Conservation (phyloP, 2,888 invertebrate genomes). For the Cyrtodaria siliqua region DNA sequence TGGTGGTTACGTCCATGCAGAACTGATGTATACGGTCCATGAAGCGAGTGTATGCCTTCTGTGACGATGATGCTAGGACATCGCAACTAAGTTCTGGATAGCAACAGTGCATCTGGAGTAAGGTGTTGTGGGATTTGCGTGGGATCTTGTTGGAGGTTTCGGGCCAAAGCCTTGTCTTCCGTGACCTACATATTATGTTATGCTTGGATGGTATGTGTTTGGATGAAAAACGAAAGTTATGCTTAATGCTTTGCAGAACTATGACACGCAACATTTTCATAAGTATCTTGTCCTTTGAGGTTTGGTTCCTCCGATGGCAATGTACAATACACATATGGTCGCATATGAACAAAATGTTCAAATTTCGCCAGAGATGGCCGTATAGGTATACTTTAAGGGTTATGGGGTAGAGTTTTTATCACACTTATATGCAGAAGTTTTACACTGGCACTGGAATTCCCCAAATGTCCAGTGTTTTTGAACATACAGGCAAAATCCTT, state of each 20-base stretch:
- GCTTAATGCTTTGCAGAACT: slow-evolving; percentile 20
- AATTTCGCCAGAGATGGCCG: slow-evolving; percentile 23
- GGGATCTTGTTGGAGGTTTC: not conserved
- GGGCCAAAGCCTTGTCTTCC: not conserved
- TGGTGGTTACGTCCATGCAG: too few relatives aligned
- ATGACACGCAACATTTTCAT: slow-evolving; percentile 38
- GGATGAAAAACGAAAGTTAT: slow-evolving; percentile 30
- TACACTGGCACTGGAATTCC: not conserved
- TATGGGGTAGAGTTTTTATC: slow-evolving; percentile 39
- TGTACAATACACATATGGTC: slow-evolving; percentile 32
- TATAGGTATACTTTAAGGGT: slow-evolving; percentile 28
- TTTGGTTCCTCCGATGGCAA: slow-evolving; percentile 40
- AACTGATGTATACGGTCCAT: too few relatives aligned
- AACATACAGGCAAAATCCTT: slow-evolving; percentile 24
- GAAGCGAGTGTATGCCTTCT: too few relatives aligned
- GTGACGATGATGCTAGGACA: too few relatives aligned
- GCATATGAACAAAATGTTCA: slow-evolving; percentile 39
- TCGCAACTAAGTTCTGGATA: too few relatives aligned
- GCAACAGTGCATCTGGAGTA: not conserved
- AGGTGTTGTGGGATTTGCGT: not conserved
- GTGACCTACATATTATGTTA: slow-evolving; percentile 7
- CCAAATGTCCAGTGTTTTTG: not conserved
- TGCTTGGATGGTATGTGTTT: slow-evolving; percentile 22
- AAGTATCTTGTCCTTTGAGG: slow-evolving; percentile 33
- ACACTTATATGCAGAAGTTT: slow-evolving; percentile 25